Evolutionary conservation across 2,888 invertebrate genomes (phyloP).

Genomic region (Molanna angustata): DNA sequence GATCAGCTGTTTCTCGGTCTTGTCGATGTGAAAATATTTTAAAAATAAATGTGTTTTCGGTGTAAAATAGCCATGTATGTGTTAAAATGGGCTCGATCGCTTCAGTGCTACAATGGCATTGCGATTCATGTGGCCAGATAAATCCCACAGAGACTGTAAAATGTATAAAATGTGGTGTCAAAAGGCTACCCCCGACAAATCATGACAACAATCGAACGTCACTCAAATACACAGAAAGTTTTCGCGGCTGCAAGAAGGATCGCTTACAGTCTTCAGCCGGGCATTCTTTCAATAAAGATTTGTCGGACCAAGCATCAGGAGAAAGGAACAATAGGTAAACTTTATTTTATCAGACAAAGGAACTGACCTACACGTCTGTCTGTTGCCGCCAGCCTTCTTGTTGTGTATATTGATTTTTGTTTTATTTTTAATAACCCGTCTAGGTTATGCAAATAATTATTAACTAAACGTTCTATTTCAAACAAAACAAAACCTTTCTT

Average conservation of each 20-base stretch:
- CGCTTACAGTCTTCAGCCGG: slow-evolving; percentile 2
- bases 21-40: slow-evolving; percentile 20
- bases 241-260: slow-evolving; percentile 23
- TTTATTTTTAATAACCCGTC: slow-evolving; percentile 1
- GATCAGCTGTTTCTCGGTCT: slow-evolving; percentile 57
- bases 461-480: neutral
- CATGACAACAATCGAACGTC: slow-evolving; percentile 51
- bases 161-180: slow-evolving; percentile 80
- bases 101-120: slow-evolving; percentile 92
- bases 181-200: slow-evolving; percentile 53
- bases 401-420: slow-evolving; percentile 27
- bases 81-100: slow-evolving; percentile 87
- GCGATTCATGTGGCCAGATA: slow-evolving; percentile 82
- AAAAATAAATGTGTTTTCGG: slow-evolving; percentile 20
- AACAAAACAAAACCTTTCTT: neutral
- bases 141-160: slow-evolving; percentile 82
- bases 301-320: slow-evolving; percentile 2
- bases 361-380: neutral
- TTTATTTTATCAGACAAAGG: too few relatives aligned
- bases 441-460: slow-evolving; percentile 13
- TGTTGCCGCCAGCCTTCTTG: slow-evolving; percentile 8
- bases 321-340: slow-evolving; percentile 49
- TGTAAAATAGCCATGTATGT: slow-evolving; percentile 51
- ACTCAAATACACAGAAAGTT: slow-evolving; percentile 37
- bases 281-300: neutral